Base-by-base conservation (phyloP, 2,888 invertebrate genomes). In the Pterostichus madidus region DNA sequence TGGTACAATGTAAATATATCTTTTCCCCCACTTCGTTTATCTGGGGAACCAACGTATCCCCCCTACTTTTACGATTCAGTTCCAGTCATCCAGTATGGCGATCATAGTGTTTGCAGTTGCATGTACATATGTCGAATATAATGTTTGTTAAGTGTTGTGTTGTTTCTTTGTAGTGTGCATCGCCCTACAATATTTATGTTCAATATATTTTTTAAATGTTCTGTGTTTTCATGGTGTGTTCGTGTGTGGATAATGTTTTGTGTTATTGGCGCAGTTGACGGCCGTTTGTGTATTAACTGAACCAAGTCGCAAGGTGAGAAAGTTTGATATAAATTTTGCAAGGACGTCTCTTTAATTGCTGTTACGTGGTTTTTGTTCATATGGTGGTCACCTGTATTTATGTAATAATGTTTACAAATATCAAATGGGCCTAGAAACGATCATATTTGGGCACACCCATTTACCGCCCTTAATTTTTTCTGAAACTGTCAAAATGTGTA, bases 371-470 rank as follows among this genome's bases (percentile, higher is more conserved):
- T 49, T 49, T n/a, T 49, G 53, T 53, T 13, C 17, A 53, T 17
- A 17, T 53, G 53, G 17, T 53, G 53, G 13, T 11, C 17, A 53
- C 53, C 13, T 5, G 53, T 53, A 10, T 53, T 39, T 24, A 24
- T 61, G 8, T 17, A 15, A 73, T 73, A 73, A 46, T 80, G 64
- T 68, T 53, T 78, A 75, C 49, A 24, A 49, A 49, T 44, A 24
- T 77, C 35, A 7, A 6, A 7, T 77, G 10, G 8, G 77, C 53
- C 24, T 52, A 15, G 6, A 17, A 17, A 24, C 17, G 24, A 32
- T 31, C 2, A 39, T 79, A 49, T 81, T 81, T 59, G 81, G 81
- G 81, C 81, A 81, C 81, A 81, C 81, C 81, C 81, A 56, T 81
- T 73, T 35, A 77, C 56, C 80, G 73, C 75, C 75, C 81, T 75